Evolutionary conservation across 2,113 vertebrate species (phyloP).

Genomic region (Oxygymnocypris stewartii): DNA sequence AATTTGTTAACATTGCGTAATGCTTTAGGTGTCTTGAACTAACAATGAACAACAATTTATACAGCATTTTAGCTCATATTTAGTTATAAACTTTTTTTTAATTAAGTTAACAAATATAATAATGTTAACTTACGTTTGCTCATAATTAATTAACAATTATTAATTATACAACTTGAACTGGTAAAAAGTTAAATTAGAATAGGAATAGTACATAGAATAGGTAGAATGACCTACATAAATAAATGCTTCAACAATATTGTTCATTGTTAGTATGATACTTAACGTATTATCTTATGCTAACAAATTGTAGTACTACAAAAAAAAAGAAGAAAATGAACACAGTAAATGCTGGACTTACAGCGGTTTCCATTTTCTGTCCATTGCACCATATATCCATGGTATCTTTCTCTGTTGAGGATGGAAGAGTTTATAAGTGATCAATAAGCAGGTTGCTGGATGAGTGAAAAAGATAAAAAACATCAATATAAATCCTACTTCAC

Average conservation of each 20-base stretch:
- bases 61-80: neutral
- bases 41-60: neutral
- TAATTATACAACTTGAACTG: neutral
- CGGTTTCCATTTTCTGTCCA: conserved; percentile 92
- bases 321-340: neutral
- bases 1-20: neutral
- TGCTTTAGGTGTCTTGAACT: neutral
- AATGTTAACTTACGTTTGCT: neutral
- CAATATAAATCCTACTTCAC: neutral
- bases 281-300: neutral
- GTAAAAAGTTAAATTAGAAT: neutral
- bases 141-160: neutral
- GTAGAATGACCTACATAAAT: neutral
- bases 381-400: conserved; percentile 99
- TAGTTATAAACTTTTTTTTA: neutral
- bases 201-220: too few relatives aligned
- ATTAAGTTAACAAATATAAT: neutral
- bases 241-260: neutral
- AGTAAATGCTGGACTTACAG: conserved; percentile 76
- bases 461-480: neutral
- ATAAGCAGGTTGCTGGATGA: neutral
- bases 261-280: neutral
- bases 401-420: conserved; percentile 86
- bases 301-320: neutral
- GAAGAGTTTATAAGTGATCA: conserved; percentile 26